A percentile compares a stretch with the other conserved stretches of the same genome.
phyloP scores from a whole-genome alignment of 2,888 invertebrate species.

The Melangyna quadrimaculata region DNA sequence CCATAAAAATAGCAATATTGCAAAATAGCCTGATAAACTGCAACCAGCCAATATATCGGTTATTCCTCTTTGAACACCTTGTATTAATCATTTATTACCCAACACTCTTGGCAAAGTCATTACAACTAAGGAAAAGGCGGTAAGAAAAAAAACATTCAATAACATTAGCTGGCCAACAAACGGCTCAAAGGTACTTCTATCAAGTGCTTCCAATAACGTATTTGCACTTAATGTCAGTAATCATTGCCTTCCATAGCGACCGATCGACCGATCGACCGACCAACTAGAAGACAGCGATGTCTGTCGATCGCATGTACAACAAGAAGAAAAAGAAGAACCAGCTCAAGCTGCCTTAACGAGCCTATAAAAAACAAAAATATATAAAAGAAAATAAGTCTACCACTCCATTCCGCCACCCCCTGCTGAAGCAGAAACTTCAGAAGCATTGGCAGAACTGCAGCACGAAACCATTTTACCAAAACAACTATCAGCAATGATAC shows the following conservation, averaged over 20 bases:
- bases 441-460: conserved; percentile 15
- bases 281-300: not conserved
- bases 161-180: conserved; percentile 37
- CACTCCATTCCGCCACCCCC: not conserved
- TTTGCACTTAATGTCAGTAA: conserved; percentile 59
- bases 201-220: conserved; percentile 57
- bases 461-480: conserved; percentile 62
- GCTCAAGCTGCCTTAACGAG: conserved; percentile 57
- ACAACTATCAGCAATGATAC: conserved; percentile 59
- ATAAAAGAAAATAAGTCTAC: not conserved
- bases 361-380: conserved; percentile 3
- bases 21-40: conserved; percentile 13
- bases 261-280: not conserved
- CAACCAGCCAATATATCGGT: conserved; percentile 13
- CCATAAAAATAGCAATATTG: conserved; percentile 22
- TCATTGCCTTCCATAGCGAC: conserved; percentile 27
- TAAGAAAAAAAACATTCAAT: conserved; percentile 40
- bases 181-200: conserved; percentile 26
- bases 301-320: not conserved
- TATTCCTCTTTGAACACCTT: conserved; percentile 38
- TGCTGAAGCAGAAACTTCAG: not conserved
- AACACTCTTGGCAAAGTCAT: conserved; percentile 52
- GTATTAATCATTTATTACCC: conserved; percentile 57
- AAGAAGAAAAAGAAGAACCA: conserved; percentile 50
- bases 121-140: conserved; percentile 21